Evolutionary conservation across 2,113 vertebrate species (phyloP).

Genomic region (Climacteris rufus): DNA sequence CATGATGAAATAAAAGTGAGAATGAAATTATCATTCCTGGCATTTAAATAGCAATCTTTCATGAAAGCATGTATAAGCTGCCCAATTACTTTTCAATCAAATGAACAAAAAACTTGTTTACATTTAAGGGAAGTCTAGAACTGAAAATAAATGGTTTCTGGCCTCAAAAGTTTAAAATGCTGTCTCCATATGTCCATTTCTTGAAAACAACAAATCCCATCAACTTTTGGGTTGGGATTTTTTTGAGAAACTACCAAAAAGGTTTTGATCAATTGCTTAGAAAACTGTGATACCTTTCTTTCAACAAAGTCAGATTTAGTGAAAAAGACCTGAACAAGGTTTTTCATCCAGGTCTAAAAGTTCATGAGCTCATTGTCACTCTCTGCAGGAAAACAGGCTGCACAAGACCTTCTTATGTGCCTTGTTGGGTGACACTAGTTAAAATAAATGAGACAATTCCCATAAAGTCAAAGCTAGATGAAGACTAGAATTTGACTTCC

Average conservation of each 20-base stretch:
- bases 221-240: not conserved
- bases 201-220: not conserved
- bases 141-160: not conserved
- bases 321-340: not conserved
- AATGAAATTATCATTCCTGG: not conserved
- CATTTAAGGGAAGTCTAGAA: not conserved
- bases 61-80: not conserved
- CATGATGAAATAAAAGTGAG: not conserved
- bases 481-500: not conserved
- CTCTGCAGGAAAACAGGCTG: not conserved
- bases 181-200: not conserved
- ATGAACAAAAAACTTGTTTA: not conserved
- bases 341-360: not conserved
- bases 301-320: not conserved
- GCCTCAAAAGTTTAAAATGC: not conserved
- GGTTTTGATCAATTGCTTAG: not conserved
- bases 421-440: not conserved
- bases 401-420: not conserved
- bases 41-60: not conserved
- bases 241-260: not conserved
- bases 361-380: accelerated
- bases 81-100: not conserved
- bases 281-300: not conserved
- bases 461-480: not conserved
- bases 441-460: not conserved